Percentiles rank a stretch among this genome's conserved stretches.
Evolutionary conservation across 2,113 vertebrate species (phyloP).

Genomic region (Siniperca chuatsi): DNA sequence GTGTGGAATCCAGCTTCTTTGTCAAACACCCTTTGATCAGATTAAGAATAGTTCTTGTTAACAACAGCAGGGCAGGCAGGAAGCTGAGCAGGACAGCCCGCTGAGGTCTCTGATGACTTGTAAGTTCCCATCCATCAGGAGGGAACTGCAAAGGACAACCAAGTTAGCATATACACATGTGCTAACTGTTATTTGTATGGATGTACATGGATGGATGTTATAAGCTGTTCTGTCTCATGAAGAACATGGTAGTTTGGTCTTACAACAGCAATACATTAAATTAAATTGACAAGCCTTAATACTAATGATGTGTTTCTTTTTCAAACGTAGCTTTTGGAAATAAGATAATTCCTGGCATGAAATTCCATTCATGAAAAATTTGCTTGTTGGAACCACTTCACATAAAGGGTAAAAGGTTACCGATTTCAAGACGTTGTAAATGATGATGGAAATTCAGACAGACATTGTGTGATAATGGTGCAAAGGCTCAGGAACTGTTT

Average conservation of each 20-base stretch:
- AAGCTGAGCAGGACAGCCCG: constrained; percentile 21
- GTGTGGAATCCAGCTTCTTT: constrained; percentile 1
- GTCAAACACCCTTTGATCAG: constrained; percentile 28
- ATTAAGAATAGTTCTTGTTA: constrained; percentile 3
- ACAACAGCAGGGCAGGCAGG: constrained; percentile 28
- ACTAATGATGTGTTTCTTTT: constrained; percentile 1
- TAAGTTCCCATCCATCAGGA: not conserved
- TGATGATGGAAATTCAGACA: constrained; percentile 43
- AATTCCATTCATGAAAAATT: not conserved
- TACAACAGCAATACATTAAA: not conserved
- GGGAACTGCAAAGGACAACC: constrained; percentile 15
- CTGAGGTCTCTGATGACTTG: constrained; percentile 15
- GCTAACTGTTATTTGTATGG: not conserved
- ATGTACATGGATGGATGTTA: not conserved
- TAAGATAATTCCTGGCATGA: not conserved
- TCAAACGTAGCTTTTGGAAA: not conserved
- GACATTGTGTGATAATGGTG: constrained; percentile 30
- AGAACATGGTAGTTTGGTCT: not conserved
- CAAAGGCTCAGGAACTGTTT: constrained; percentile 3
- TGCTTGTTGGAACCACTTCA: not conserved
- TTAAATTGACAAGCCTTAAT: not conserved
- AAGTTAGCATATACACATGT: not conserved
- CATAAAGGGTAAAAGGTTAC: constrained; percentile 1
- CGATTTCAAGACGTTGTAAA: constrained; percentile 9
- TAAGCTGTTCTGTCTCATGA: not conserved